Evolutionary conservation across 2,113 vertebrate genomes (phyloP), one percentile per base, ranked within the genome.

Genomic region (Cathartes aura): DNA sequence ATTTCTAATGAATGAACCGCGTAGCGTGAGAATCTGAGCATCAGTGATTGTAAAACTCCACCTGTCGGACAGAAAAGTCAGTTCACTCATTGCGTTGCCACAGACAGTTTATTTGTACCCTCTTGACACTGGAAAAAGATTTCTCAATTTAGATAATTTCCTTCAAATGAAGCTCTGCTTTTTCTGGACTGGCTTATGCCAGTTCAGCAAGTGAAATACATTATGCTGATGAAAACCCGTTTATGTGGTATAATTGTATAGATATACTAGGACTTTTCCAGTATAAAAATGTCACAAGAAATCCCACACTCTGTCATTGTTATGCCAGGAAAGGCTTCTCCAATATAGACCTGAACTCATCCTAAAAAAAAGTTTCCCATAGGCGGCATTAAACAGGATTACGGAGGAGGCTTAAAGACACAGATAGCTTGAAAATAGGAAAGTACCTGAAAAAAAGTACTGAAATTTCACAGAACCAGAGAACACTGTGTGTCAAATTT

Each of bases 61-160:
- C 91, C 96, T 97, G 64, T 94, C 21, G 94, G 96, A 87, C 82
- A 34, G 78, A 91, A 90, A 72, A 64, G 89, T 91, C 84, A 93
- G 62, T 91, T 96, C 89, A 68, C 36, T 42, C 5, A 38, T 11
- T 0, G 0, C 5, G 1, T 55, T 45, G 47, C 32, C 52, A n/a
- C 38, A 71, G 27, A 34, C 20, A 50, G 21, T 59, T 60, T 68
- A 6, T n/a, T 52, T 40, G 45, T 58, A 38, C 21, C 38, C 23
- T 60, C 26, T 55, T 48, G 52, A 70, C 10, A 27, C 6, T 55
- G 34, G 42, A 47, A 71, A 47, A 84, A 30, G 7, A 32, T 62
- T 81, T 56, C 36, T 81, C 23, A 60, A 1, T 75, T 78, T 56
- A 89, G 43, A 42, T 40, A 1, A 53, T 66, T 95, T 64, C 8